Conservation (phyloP, 2,113 vertebrate genomes). For the Amazona guildingii region DNA sequence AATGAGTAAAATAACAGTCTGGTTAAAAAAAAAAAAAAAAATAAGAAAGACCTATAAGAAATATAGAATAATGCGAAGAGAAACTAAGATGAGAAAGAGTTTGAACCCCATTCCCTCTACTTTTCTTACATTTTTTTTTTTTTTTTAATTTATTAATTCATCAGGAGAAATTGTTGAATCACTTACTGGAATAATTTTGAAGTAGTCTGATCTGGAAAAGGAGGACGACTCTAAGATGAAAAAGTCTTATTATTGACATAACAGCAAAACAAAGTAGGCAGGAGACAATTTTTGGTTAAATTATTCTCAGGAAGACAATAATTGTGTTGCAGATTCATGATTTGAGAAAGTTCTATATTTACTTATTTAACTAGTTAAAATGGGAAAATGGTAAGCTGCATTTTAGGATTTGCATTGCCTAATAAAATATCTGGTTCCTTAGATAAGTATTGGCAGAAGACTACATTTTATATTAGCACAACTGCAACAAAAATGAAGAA, state of each 20-base stretch:
- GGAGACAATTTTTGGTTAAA: neutral
- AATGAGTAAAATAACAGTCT: neutral
- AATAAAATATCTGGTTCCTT: neutral
- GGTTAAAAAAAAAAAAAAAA: neutral
- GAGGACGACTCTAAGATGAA: neutral
- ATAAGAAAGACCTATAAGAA: neutral
- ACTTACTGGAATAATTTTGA: neutral
- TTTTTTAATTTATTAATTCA: neutral
- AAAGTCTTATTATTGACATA: neutral
- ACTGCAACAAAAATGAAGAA: neutral
- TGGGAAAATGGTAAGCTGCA: neutral
- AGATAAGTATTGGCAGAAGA: neutral
- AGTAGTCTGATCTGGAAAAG: neutral
- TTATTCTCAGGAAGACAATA: neutral
- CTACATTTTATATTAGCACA: neutral
- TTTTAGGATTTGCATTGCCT: neutral
- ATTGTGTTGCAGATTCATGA: neutral
- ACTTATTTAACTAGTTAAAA: neutral
- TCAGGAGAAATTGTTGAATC: neutral
- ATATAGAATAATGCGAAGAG: neutral
- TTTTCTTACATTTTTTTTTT: neutral
- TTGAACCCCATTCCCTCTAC: accelerated
- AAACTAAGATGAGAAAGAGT: neutral
- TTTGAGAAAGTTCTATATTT: neutral
- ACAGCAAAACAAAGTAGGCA: accelerated